Evolutionary conservation across 2,113 vertebrate species (phyloP), one percentile per base, ranked within the genome.

Genomic region (Myiagra hebetior): DNA sequence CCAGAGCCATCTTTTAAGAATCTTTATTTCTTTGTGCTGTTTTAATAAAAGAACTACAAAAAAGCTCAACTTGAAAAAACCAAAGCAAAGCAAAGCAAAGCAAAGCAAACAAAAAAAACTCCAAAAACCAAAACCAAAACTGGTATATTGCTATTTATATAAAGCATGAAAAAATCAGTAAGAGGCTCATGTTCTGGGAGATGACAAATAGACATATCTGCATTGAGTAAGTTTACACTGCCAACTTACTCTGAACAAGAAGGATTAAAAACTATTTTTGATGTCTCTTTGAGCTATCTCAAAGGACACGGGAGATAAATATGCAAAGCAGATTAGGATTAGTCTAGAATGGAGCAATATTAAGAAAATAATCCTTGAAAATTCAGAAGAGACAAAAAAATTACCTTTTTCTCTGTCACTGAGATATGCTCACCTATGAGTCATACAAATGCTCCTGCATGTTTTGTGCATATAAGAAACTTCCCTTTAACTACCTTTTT

Each of bases 211-310:
- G 87, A 86, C 73, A 70, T 63, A 77, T 41, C 42, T 88, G 68
- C 79, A 88, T 89, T 93, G 94, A 94, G 47, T 81, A 93, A 87
- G 23, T 94, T 94, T 96, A 86, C 50, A 53, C 68, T 78, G 83
- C 78, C 91, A 94, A 87, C 20, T 81, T 86, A 81, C 22, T 78
- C 63, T 75, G 68, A 85, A 88, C 85, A 92, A 88, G 70, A 74
- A 79, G 72, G 56, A 88, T 88, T 95, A 84, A 95, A 91, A 96
- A 26, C 47, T 83, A 42, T 68, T 84, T 94, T 95, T 95, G 82
- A 95, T 94, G 60, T 92, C 26, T 68, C 47, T 90, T 67, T 67
- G 79, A 95, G 72, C 60, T 90, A 52, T 78, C 60, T 75, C 87
- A 77, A 92, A 89, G 47, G 76, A 81, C 22, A 70, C 24, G 24